Conservation (phyloP, 2,113 vertebrate species). For the Clarias macrocephalus region DNA sequence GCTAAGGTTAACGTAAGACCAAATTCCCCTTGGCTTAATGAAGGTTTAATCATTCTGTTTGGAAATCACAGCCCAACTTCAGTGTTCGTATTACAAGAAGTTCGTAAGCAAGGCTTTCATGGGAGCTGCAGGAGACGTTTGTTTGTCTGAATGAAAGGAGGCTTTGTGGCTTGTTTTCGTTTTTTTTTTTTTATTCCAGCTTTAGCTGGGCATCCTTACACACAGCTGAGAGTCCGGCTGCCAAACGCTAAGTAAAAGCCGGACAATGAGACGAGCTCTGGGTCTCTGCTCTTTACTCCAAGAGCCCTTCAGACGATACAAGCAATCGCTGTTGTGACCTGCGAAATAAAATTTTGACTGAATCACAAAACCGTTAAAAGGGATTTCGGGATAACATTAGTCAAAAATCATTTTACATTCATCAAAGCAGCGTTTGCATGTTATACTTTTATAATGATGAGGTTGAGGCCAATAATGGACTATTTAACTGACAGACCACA, state of each 20-base stretch:
- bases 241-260: slow-evolving; percentile 6
- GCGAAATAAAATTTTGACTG: background rate
- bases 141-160: background rate
- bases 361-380: background rate
- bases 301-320: background rate
- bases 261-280: background rate
- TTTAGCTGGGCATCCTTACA: background rate
- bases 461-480: no score
- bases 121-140: slow-evolving; percentile 14
- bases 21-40: background rate
- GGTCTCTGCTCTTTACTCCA: slow-evolving; percentile 12
- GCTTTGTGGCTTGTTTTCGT: slow-evolving; percentile 16
- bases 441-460: background rate
- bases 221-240: slow-evolving; percentile 20
- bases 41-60: background rate
- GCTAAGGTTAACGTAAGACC: background rate
- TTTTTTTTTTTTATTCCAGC: slow-evolving; percentile 1
- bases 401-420: background rate
- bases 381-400: background rate
- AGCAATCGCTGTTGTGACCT: background rate
- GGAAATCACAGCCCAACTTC: background rate
- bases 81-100: background rate
- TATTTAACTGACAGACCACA: no score
- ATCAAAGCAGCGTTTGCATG: background rate
- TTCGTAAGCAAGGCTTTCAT: slow-evolving; percentile 10